phyloP scores from a whole-genome alignment of 2,888 invertebrate species.

The Hecatera dysodea region DNA sequence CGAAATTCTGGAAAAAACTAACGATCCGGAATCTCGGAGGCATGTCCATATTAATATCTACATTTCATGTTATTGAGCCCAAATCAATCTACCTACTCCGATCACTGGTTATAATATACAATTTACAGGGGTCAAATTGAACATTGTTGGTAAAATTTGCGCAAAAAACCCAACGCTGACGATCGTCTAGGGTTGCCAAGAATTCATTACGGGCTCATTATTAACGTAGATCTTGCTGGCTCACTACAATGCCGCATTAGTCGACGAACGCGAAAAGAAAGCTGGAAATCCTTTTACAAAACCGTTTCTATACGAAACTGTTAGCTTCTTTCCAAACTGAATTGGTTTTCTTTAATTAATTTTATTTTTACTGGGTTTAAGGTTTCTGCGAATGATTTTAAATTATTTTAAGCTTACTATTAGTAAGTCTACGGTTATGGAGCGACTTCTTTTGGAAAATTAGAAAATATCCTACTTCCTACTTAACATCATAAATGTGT shows the following conservation, averaged over 20 bases:
- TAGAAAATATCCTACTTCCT: neutral
- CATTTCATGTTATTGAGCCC: too few relatives aligned
- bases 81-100: too few relatives aligned
- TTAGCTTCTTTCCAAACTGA: constrained; percentile 28
- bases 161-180: constrained; percentile 29
- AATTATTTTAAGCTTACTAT: neutral
- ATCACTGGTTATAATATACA: too few relatives aligned
- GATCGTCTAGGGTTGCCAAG: constrained; percentile 54
- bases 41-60: too few relatives aligned
- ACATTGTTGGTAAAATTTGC: too few relatives aligned
- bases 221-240: constrained; percentile 45
- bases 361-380: constrained; percentile 9
- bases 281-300: constrained; percentile 46
- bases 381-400: neutral
- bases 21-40: too few relatives aligned
- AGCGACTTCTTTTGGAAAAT: neutral
- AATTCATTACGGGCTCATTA: constrained; percentile 60
- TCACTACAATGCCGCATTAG: constrained; percentile 58
- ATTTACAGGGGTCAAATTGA: too few relatives aligned
- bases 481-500: neutral
- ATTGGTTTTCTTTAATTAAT: constrained; percentile 37
- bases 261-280: constrained; percentile 47
- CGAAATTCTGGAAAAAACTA: too few relatives aligned
- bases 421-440: neutral
- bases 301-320: constrained; percentile 35